Conservation (phyloP, 2,797 vertebrate species). For the Acanthopagrus latus region DNA sequence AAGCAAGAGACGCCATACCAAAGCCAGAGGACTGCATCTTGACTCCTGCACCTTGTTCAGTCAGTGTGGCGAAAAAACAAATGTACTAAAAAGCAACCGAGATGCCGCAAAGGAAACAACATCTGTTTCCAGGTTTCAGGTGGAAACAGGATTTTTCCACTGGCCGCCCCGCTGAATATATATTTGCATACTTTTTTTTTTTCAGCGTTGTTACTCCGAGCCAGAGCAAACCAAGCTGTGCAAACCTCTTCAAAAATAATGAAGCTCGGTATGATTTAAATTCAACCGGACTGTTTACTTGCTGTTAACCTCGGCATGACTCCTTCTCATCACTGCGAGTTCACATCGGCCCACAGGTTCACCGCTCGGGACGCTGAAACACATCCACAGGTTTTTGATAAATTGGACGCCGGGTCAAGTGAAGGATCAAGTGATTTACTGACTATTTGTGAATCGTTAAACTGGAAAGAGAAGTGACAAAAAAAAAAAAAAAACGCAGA, state of each 20-base stretch:
- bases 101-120: conserved; percentile 23
- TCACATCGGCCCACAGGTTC: conserved; percentile 27
- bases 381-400: conserved; percentile 23
- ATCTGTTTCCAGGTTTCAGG: conserved; percentile 52
- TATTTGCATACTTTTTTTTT: conserved; percentile 36
- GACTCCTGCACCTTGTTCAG: conserved; percentile 46
- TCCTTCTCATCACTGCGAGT: conserved; percentile 25
- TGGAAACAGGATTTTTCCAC: conserved; percentile 37
- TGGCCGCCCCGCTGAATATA: conserved; percentile 26
- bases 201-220: conserved; percentile 30
- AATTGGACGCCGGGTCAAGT: conserved; percentile 10
- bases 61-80: neutral
- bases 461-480: neutral
- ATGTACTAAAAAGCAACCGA: neutral
- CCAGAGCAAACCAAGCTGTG: conserved; percentile 74
- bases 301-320: conserved; percentile 53
- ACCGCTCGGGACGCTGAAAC: neutral
- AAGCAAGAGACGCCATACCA: conserved; percentile 56
- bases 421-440: conserved; percentile 12
- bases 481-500: conserved; percentile 4
- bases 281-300: conserved; percentile 47
- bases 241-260: conserved; percentile 61
- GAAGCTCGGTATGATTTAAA: conserved; percentile 44
- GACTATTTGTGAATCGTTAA: conserved; percentile 39
- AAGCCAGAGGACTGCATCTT: conserved; percentile 49